Percentiles rank a stretch among this genome's conserved stretches.
Conservation (phyloP, 2,113 vertebrate species). For the Xyliphius kryptos region DNA sequence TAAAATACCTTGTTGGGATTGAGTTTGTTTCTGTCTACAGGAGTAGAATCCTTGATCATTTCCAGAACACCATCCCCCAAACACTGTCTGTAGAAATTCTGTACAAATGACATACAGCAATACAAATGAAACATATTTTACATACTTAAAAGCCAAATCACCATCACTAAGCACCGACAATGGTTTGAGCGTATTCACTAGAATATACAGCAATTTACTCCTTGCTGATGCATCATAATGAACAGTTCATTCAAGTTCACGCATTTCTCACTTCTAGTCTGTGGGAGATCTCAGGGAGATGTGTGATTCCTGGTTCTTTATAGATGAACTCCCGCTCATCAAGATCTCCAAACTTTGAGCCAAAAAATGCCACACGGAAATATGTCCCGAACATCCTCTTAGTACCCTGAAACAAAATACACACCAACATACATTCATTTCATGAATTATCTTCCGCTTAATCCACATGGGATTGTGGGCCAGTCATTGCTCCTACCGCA, state of each 20-base stretch:
- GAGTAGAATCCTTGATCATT: slow-evolving; percentile 93
- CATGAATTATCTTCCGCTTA: too few species aligned
- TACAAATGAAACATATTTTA: too few species aligned
- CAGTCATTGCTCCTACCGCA: too few species aligned
- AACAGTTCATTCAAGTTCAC: too few species aligned
- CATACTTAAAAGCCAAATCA: too few species aligned
- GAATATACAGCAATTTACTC: too few species aligned
- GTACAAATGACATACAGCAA: slow-evolving; percentile 8
- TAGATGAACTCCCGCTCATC: slow-evolving; percentile 95
- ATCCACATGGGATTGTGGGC: too few species aligned
- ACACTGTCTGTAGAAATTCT: slow-evolving; percentile 94
- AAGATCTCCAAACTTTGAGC: slow-evolving; percentile 89
- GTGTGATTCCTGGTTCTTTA: slow-evolving; percentile 95
- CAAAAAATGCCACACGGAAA: slow-evolving; percentile 97
- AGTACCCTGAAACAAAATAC: slow-evolving; percentile 70
- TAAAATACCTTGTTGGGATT: slow-evolving; percentile 81
- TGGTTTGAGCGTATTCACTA: too few species aligned
- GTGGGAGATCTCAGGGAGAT: slow-evolving; percentile 95
- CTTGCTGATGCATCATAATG: too few species aligned
- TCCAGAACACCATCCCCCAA: slow-evolving; percentile 81
- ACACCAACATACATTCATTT: not conserved
- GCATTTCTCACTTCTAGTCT: slow-evolving; percentile 92
- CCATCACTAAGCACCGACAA: too few species aligned
- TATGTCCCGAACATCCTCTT: slow-evolving; percentile 99
- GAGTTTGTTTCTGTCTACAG: slow-evolving; percentile 83